A percentile compares a stretch with the other conserved stretches of the same genome.
These are phyloP conservation scores for Montifringilla adamsi DNA, from an alignment of 2,113 vertebrate species.

Conservation along the genomic window DNA sequence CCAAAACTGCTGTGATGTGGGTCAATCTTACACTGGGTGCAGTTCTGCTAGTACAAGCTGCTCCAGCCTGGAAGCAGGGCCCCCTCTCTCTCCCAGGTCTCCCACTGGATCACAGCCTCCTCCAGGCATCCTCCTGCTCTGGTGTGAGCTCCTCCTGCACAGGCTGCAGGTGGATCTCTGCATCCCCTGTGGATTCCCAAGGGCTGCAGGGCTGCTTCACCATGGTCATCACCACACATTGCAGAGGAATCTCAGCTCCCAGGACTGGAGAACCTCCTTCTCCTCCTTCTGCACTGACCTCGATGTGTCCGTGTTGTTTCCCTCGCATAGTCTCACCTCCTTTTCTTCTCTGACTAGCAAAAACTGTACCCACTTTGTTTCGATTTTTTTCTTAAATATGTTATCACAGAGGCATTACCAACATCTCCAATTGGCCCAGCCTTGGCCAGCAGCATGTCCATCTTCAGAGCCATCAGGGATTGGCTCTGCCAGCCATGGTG, in stretches of 20 bases:
- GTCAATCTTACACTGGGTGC: neutral
- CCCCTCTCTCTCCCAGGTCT: neutral
- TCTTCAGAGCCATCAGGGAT: neutral
- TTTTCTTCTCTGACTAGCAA: neutral
- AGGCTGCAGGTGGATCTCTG: neutral
- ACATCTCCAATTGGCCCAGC: neutral
- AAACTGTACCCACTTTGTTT: neutral
- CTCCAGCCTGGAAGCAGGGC: neutral
- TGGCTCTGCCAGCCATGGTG: fast-evolving
- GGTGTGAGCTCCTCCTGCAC: fast-evolving
- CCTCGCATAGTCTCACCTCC: neutral
- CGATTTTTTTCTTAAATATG: neutral
- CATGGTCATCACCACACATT: fast-evolving
- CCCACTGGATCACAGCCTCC: neutral
- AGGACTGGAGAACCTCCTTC: neutral
- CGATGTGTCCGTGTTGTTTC: fast-evolving
- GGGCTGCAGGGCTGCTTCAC: neutral
- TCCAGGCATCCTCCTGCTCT: neutral
- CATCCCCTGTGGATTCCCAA: neutral
- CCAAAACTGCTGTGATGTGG: neutral
- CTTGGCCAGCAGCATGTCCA: neutral
- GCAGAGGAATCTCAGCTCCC: neutral
- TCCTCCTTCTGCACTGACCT: neutral
- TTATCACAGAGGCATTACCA: neutral
- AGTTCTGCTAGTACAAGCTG: neutral